Evolutionary conservation across 2,888 invertebrate species (phyloP).

Genomic region (Dynastes maya): DNA sequence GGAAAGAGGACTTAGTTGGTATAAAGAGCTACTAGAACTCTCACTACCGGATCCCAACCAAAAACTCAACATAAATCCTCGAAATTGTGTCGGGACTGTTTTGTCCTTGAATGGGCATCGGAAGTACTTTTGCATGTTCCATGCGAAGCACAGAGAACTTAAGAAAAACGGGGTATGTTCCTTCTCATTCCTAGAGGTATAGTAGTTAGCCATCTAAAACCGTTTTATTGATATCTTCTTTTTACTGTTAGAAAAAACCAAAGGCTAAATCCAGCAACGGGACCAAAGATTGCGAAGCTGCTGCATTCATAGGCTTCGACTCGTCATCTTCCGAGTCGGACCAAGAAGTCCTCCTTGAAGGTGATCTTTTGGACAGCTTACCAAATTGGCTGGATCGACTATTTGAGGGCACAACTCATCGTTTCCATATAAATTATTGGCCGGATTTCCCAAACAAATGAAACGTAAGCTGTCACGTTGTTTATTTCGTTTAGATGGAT

Average conservation of each 20-base stretch:
- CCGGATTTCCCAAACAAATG: slow-evolving; percentile 94
- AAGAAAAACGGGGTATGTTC: slow-evolving; percentile 77
- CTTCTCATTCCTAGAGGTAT: slow-evolving; percentile 12
- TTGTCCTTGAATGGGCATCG: slow-evolving; percentile 96
- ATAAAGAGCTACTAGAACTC: slow-evolving; percentile 89
- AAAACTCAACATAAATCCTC: slow-evolving; percentile 88
- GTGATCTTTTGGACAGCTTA: slow-evolving; percentile 86
- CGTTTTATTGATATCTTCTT: neutral
- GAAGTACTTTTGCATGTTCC: slow-evolving; percentile 99
- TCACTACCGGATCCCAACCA: slow-evolving; percentile 88
- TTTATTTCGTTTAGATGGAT: neutral
- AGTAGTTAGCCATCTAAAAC: neutral
- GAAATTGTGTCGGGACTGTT: slow-evolving; percentile 97
- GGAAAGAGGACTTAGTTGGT: slow-evolving; percentile 95
- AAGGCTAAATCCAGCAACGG: slow-evolving; percentile 52
- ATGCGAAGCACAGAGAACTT: slow-evolving; percentile 93
- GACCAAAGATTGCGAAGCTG: slow-evolving; percentile 82
- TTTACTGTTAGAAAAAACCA: slow-evolving; percentile 47
- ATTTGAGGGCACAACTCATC: slow-evolving; percentile 96
- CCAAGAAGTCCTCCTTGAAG: slow-evolving; percentile 70
- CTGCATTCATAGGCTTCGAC: slow-evolving; percentile 90
- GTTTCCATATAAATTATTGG: slow-evolving; percentile 98
- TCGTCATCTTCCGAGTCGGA: slow-evolving; percentile 77
- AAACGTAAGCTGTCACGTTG: slow-evolving; percentile 54
- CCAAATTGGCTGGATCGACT: slow-evolving; percentile 97